Conservation (phyloP, 2,797 vertebrate genomes). For the Sebastes itinus region DNA sequence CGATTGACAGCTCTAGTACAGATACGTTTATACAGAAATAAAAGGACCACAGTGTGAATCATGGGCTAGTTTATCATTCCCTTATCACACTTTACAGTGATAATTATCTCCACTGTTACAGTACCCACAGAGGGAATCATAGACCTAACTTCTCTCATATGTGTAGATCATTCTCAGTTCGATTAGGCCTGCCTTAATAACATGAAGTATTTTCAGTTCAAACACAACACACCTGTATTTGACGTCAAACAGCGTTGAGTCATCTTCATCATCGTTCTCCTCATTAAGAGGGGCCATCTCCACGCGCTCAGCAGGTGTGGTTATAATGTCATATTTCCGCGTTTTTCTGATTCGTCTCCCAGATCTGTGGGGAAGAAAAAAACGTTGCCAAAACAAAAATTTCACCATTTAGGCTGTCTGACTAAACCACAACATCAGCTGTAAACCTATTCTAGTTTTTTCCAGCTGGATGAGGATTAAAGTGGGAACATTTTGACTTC, state of each 20-base stretch:
- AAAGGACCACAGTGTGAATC: background rate
- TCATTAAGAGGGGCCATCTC: conserved; percentile 97
- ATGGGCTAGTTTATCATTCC: background rate
- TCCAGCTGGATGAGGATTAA: background rate
- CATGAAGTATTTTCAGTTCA: background rate
- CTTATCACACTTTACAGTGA: background rate
- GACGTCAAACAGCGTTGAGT: conserved; percentile 95
- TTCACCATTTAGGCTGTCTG: background rate
- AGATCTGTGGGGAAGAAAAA: conserved; percentile 78
- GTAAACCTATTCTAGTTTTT: background rate
- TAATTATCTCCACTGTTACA: background rate
- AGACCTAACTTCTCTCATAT: background rate
- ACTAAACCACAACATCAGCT: background rate
- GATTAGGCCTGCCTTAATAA: background rate
- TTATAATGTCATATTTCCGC: conserved; percentile 97
- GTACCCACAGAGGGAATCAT: background rate
- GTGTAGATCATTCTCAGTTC: background rate
- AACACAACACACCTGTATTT: conserved; percentile 91
- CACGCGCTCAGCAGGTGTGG: conserved; percentile 92
- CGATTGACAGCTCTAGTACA: too few relatives aligned
- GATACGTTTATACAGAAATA: background rate
- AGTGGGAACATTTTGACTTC: background rate
- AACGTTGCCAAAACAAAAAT: background rate
- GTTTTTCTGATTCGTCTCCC: conserved; percentile 92
- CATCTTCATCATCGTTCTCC: conserved; percentile 94